Percentiles rank a stretch among this genome's conserved stretches.
Conservation (phyloP, 1,140 invertebrate genomes). For the Drosophila pectinifera region DNA sequence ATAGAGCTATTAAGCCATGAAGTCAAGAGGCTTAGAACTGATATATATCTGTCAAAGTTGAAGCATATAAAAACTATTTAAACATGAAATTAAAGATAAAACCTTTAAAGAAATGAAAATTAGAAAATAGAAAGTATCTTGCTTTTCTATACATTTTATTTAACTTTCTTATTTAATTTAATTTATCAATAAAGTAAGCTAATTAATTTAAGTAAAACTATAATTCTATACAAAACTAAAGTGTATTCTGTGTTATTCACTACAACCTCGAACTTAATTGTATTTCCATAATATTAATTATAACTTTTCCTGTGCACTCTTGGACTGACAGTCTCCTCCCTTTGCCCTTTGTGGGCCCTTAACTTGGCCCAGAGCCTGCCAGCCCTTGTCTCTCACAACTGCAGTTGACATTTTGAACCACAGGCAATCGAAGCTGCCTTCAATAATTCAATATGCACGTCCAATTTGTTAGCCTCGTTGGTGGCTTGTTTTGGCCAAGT, state of each 20-base stretch:
- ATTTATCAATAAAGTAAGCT: background rate
- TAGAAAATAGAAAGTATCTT: background rate
- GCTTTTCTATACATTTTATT: background rate
- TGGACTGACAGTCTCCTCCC: background rate
- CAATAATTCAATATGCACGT: slow-evolving; percentile 67
- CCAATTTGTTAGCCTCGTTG: slow-evolving; percentile 49
- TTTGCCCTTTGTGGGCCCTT: slow-evolving; percentile 1
- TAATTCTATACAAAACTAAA: background rate
- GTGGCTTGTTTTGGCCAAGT: slow-evolving; percentile 65
- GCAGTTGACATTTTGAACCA: slow-evolving; percentile 45
- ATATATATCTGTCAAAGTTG: too few species aligned
- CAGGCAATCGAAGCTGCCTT: slow-evolving; percentile 46
- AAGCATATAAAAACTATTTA: too few species aligned
- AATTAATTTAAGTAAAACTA: background rate
- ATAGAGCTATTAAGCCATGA: too few species aligned
- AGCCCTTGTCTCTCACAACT: slow-evolving; percentile 10
- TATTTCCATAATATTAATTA: slow-evolving; percentile 18
- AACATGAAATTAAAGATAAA: too few species aligned
- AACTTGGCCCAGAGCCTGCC: slow-evolving; percentile 3
- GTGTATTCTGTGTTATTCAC: too few species aligned
- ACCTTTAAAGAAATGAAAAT: too few species aligned
- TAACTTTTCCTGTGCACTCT: slow-evolving; percentile 4
- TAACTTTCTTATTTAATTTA: too few species aligned
- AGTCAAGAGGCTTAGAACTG: too few species aligned
- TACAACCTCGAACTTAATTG: slow-evolving; percentile 3